Conservation (phyloP, 2,888 invertebrate genomes). For the Ornithoptera priamus region DNA sequence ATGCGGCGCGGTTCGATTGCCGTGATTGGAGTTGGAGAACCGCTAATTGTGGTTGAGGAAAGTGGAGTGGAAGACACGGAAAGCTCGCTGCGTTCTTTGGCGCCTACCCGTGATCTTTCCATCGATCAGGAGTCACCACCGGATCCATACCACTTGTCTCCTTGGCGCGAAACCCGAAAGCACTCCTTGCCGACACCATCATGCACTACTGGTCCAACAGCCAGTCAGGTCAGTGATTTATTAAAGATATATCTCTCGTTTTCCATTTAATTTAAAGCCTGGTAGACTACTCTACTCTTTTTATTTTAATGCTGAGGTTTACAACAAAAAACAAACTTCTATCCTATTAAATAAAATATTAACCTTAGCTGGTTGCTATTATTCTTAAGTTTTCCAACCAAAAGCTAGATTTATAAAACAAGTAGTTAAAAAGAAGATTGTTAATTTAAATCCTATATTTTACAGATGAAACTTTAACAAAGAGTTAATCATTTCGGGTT, state of each 20-base stretch:
- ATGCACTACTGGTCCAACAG: constrained; percentile 91
- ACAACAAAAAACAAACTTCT: too few species aligned
- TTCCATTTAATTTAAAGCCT: too few species aligned
- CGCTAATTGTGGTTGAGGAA: constrained; percentile 91
- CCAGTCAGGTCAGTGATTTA: constrained; percentile 85
- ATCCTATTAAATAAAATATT: too few species aligned
- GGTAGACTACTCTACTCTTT: too few species aligned
- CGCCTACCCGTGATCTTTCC: constrained; percentile 81
- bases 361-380: too few species aligned
- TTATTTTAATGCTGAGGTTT: too few species aligned
- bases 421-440: too few species aligned
- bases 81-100: constrained; percentile 74
- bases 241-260: not conserved
- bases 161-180: constrained; percentile 89
- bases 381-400: not conserved
- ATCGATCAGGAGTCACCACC: constrained; percentile 88
- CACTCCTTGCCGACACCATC: constrained; percentile 92
- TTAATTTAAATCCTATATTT: too few species aligned
- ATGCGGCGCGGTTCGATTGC: constrained; percentile 85
- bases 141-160: constrained; percentile 90
- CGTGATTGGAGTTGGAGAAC: constrained; percentile 83
- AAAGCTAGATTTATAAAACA: not conserved
- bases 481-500: too few species aligned
- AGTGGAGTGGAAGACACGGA: constrained; percentile 85
- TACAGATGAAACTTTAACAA: too few species aligned